Base-by-base conservation (phyloP, 2,113 vertebrate genomes). In the Malurus melanocephalus region DNA sequence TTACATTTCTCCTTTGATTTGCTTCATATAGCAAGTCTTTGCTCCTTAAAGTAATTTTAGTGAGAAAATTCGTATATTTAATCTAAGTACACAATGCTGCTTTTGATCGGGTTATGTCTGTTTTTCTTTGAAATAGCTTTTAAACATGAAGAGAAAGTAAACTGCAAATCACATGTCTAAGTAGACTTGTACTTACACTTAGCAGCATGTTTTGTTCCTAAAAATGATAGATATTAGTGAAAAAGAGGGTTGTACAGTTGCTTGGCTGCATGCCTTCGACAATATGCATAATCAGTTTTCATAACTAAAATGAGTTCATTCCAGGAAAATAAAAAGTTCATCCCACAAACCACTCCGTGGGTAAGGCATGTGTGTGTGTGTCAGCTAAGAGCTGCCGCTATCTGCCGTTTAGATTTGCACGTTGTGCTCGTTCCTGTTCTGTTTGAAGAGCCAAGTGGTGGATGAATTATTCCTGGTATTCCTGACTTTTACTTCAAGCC, bases 381-480 rank as follows among this genome's bases (percentile, higher is more conserved):
- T 68, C 26, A 85, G 92, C 69, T 80, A 16, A 18, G 61, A 57
- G 64, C 89, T 56, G 64, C 87, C 52, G 33, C n/a, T 95, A 91
- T 55, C 89, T 91, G 89, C 85, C 35, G 1, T 80, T 93, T 87
- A 66, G 56, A 80, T 91, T 82, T 92, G 76, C 81, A 67, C 64
- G 14, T 35, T 74, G 87, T 28, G 67, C 75, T 94, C 48, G 1
- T 87, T 87, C 71, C 71, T 88, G 26, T 72, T 73, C 52, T 71
- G 53, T 65, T 52, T 52, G 81, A 95, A 82, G 27, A 91, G 72
- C 91, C 87, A 87, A 87, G 79, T 52, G 60, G 67, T 62, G 52
- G 81, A 93, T 87, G 87, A 87, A 85, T 91, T 91, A 87, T 93
- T 91, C 88, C 49, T 52, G 59, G 73, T 90, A 90, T 94, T 88